Evolutionary conservation across 2,113 vertebrate species (phyloP), one percentile per base, ranked within the genome.

Genomic region (Leiothrix lutea): DNA sequence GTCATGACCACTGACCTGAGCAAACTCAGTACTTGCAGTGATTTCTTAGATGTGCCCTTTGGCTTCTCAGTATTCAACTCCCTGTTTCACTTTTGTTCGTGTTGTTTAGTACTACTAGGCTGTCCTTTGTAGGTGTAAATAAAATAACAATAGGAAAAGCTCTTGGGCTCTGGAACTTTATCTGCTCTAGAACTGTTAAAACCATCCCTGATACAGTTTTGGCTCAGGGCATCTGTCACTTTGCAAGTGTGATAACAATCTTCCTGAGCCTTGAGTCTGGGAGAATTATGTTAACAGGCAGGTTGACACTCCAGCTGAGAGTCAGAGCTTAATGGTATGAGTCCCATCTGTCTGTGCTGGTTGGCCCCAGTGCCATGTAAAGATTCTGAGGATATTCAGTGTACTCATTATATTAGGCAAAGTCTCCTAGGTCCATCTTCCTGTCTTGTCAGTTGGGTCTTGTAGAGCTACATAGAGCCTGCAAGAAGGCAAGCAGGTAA

Each of bases 71-170:
- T 45, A 10, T 40, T 53, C 21, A 67, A 31, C 12, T 89, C 22
- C 18, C 14, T 0, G 0, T 78, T 62, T 74, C 0, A 1, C 38
- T 89, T 86, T 45, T 62, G 13, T 45, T 84, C 14, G 3, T 1
- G 0, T 65, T 80, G 71, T 86, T 84, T 24, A 47, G 42, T 65
- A 36, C n/a, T 83, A 29, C 53, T 60, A 24, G 14, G 14, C n/a
- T 88, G 4, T 57, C 35, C 33, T 69, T 53, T 77, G 25, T 53
- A 70, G 48, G 4, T 62, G 29, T 57, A 65, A 92, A n/a, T 50
- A 72, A 88, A 96, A 64, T 14, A 62, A 42, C 35, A 3, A 57
- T 13, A 64, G 48, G 31, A 70, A 47, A 86, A 86, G 31, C 58
- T 80, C 28, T 45, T 78, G 50, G 33, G 35, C 31, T 86, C 20